Percentiles rank a stretch among this genome's conserved stretches.
These are phyloP conservation scores for Tetheella fluctuosa DNA, from an alignment of 2,888 invertebrate species.

Conservation along the genomic window DNA sequence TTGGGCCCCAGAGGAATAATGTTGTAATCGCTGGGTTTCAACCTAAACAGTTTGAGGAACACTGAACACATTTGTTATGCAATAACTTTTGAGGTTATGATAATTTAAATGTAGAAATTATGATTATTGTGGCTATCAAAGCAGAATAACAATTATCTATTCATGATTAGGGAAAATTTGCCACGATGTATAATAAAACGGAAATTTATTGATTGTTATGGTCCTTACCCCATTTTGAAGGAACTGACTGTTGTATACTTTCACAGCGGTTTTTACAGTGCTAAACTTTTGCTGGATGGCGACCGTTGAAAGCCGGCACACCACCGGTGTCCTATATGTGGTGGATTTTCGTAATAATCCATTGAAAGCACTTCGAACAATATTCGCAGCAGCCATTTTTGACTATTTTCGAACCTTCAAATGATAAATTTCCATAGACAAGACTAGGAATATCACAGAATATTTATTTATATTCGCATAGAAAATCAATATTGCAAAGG, in stretches of 20 bases:
- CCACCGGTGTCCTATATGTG: slow-evolving; percentile 65
- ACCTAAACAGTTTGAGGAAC: slow-evolving; percentile 76
- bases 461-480: no score
- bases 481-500: no score
- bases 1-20: slow-evolving; percentile 65
- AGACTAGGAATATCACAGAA: slow-evolving; percentile 27
- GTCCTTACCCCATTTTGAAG: slow-evolving; percentile 69
- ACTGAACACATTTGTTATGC: slow-evolving; percentile 80
- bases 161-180: neutral
- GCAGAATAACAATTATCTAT: neutral
- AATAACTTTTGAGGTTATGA: slow-evolving; percentile 78
- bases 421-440: slow-evolving; percentile 46
- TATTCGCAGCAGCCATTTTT: slow-evolving; percentile 77
- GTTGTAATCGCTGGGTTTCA: slow-evolving; percentile 55
- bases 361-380: slow-evolving; percentile 75
- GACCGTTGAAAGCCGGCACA: slow-evolving; percentile 74
- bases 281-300: slow-evolving; percentile 70
- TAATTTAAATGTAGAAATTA: slow-evolving; percentile 22
- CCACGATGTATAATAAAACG: slow-evolving; percentile 23
- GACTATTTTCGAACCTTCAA: slow-evolving; percentile 52
- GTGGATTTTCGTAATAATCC: slow-evolving; percentile 76
- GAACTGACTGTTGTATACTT: slow-evolving; percentile 50
- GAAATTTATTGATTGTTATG: slow-evolving; percentile 49
- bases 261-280: slow-evolving; percentile 55
- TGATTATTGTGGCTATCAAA: neutral